A percentile compares a stretch with the other conserved stretches of the same genome.
Evolutionary conservation across 2,888 invertebrate species (phyloP).

Genomic region (Amphipoea oculea): DNA sequence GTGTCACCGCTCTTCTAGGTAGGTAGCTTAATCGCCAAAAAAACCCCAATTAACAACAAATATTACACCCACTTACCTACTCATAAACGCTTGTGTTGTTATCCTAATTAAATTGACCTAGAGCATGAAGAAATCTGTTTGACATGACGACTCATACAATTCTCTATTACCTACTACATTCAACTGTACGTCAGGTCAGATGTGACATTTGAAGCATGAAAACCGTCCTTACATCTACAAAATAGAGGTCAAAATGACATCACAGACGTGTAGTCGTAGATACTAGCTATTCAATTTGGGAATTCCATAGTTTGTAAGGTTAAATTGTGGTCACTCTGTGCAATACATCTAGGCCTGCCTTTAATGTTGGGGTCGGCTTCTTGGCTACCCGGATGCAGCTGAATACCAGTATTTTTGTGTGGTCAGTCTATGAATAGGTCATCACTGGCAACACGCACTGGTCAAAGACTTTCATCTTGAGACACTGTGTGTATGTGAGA

Average conservation of each 20-base stretch:
- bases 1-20: too few relatives aligned
- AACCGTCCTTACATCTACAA: not conserved
- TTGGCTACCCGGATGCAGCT: not conserved
- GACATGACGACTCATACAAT: not conserved
- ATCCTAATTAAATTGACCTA: constrained; percentile 24
- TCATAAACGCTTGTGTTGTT: not conserved
- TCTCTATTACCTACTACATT: not conserved
- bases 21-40: not conserved
- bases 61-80: fast-evolving
- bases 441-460: too few relatives aligned
- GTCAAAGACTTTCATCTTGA: too few relatives aligned
- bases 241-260: not conserved
- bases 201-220: not conserved
- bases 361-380: not conserved
- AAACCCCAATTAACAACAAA: constrained; percentile 9
- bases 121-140: constrained; percentile 16
- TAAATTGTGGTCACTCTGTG: not conserved
- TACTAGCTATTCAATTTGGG: not conserved
- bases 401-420: not conserved
- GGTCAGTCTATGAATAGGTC: not conserved
- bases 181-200: not conserved
- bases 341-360: not conserved
- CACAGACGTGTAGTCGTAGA: not conserved
- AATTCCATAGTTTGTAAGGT: not conserved
- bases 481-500: too few relatives aligned